Evolutionary conservation across 2,113 vertebrate species (phyloP), one percentile per base, ranked within the genome.

Genomic region (Strigops habroptila): DNA sequence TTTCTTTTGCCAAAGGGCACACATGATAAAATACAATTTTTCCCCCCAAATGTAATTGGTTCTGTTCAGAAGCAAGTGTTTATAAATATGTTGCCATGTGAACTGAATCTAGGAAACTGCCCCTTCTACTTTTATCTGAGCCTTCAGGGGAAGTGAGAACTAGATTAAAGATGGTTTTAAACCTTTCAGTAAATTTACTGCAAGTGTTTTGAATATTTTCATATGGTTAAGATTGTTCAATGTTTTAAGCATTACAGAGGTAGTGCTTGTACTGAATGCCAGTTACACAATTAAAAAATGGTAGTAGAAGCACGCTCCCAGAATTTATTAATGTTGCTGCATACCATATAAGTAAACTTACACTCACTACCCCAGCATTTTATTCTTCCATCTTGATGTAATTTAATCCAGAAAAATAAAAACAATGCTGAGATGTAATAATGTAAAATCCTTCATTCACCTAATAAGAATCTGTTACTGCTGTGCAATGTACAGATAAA

Each of bases 61-160:
- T 88, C 51, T 96, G 62, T 67, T 82, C 52, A 82, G 76, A 86
- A 82, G 43, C 23, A 57, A 91, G 35, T 74, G 53, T 70, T 82
- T 73, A 71, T 83, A 88, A 92, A 89, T 55, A 76, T 39, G 70
- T 94, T 93, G 70, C 69, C 78, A 85, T 87, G 82, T 85, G 74
- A 96, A 94, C 53, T 65, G 67, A 82, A 79, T 55, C 55, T 78
- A 57, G 73, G 89, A 88, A 94, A 92, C 62, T 86, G 65, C 27
- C 84, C 65, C 73, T 82, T 92, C 71, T 93, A 51, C 77, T 86
- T 97, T 71, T 81, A 94, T 85, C 52, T 94, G 81, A 91, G 81
- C 62, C 84, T 89, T 82, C 81, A 65, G 48, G 25, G 79, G 53
- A 90, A 93, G 52, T 28, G 15, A 93, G 39, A 86, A 51, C 39